A percentile compares a stretch with the other conserved stretches of the same genome.
Evolutionary conservation across 2,888 invertebrate species (phyloP).

Genomic region (Rosalia funebris): DNA sequence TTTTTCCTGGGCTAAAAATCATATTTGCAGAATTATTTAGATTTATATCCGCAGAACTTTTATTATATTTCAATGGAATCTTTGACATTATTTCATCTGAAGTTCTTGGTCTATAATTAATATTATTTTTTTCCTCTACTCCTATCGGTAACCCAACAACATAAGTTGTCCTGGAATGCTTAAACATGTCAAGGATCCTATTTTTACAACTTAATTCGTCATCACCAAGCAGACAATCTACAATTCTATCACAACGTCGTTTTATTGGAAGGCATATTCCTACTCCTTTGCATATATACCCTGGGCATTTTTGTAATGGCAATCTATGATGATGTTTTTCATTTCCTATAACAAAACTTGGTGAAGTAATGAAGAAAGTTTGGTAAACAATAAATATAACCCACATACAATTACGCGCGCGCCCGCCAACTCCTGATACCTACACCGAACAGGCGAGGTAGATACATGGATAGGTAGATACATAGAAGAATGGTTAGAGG

Average conservation of each 20-base stretch:
- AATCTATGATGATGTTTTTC: conserved; percentile 64
- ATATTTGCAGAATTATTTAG: background rate
- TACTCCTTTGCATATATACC: conserved; percentile 75
- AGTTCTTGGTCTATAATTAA: background rate
- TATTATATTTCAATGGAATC: background rate
- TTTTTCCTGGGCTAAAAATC: background rate
- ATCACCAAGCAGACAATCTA: conserved; percentile 83
- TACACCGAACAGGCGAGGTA: no score
- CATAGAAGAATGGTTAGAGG: no score
- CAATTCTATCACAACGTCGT: conserved; percentile 75
- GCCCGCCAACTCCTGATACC: no score
- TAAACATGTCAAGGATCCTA: conserved; percentile 39
- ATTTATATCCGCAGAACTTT: background rate
- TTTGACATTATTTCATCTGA: background rate
- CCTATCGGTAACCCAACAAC: background rate
- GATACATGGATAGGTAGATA: no score
- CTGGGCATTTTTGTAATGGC: conserved; percentile 76
- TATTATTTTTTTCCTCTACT: background rate
- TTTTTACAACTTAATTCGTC: conserved; percentile 77
- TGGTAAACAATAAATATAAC: no score
- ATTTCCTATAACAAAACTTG: conserved; percentile 63
- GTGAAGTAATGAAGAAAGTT: no score
- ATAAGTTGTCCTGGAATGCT: conserved; percentile 30
- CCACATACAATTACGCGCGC: no score
- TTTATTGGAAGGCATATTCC: conserved; percentile 73